phyloP scores from a whole-genome alignment of 2,797 vertebrate genomes.

The Chaetophractus vellerosus region DNA sequence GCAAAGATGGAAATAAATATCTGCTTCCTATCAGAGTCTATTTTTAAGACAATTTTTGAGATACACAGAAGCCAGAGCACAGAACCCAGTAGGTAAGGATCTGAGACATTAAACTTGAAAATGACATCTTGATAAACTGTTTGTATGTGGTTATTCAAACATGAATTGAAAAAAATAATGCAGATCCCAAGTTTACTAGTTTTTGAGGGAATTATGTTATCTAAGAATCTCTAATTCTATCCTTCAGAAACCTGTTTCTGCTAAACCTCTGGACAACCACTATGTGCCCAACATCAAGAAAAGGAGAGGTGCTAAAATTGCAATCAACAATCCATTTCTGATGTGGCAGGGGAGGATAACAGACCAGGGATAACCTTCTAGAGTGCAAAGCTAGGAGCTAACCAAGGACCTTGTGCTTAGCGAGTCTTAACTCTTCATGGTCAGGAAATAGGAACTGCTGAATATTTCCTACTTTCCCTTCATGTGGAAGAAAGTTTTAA shows the following conservation, averaged over 20 bases:
- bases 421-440: not conserved
- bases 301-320: not conserved
- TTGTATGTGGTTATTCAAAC: not conserved
- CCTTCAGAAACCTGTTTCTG: not conserved
- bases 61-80: not conserved
- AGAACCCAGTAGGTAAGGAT: not conserved
- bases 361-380: not conserved
- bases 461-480: not conserved
- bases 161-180: not conserved
- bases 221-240: not conserved
- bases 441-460: not conserved
- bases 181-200: not conserved
- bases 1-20: not conserved
- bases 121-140: not conserved
- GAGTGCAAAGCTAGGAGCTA: not conserved
- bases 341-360: not conserved
- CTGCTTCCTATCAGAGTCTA: not conserved
- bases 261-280: not conserved
- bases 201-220: not conserved
- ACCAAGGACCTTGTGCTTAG: not conserved
- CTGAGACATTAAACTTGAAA: not conserved
- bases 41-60: not conserved
- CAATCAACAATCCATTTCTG: not conserved
- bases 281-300: too few species aligned
- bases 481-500: not conserved